Evolutionary conservation across 2,113 vertebrate genomes (phyloP).

Genomic region (Phylloscopus whistleri): DNA sequence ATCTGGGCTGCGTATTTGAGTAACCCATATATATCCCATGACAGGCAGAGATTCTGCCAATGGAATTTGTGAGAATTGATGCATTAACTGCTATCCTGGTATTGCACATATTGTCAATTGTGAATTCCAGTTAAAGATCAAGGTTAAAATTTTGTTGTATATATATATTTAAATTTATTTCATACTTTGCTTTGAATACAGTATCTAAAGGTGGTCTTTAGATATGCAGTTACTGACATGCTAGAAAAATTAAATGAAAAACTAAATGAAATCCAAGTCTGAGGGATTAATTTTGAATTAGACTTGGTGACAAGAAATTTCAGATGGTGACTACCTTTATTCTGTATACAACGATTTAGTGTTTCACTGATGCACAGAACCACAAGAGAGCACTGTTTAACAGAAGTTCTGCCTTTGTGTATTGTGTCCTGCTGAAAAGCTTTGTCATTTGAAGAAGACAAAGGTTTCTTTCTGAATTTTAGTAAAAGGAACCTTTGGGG

Average conservation of each 20-base stretch:
- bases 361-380: constrained; percentile 27
- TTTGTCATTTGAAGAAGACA: constrained; percentile 15
- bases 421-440: constrained; percentile 18
- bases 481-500: neutral
- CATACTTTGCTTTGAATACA: constrained; percentile 1
- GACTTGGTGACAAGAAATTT: neutral
- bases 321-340: neutral
- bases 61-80: neutral
- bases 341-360: constrained; percentile 7
- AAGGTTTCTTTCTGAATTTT: constrained; percentile 26
- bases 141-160: neutral
- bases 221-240: neutral
- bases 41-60: neutral
- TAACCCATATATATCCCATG: neutral
- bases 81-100: neutral
- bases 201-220: neutral
- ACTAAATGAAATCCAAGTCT: neutral
- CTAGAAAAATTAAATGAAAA: neutral
- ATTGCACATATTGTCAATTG: neutral
- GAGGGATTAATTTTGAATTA: neutral
- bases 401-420: constrained; percentile 57
- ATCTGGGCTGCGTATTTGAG: neutral
- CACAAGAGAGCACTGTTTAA: constrained; percentile 81
- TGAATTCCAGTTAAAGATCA: neutral
- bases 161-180: neutral